Conservation (phyloP, 2,888 invertebrate genomes). For the Synergus japonicus region DNA sequence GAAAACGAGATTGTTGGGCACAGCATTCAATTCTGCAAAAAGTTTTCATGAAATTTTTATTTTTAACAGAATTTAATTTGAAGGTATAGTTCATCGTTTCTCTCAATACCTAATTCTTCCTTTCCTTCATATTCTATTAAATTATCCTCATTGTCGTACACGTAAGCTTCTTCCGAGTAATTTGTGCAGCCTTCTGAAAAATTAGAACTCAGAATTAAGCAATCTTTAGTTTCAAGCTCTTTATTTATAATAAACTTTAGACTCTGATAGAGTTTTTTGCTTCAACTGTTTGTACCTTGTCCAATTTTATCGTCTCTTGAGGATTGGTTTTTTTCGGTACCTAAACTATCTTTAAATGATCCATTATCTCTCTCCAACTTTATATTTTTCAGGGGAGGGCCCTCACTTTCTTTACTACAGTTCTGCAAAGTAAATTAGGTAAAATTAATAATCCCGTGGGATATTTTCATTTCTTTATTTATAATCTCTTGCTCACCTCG, state of each 20-base stretch:
- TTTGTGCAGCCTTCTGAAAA: too few species aligned
- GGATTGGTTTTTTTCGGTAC: neutral
- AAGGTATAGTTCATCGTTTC: too few species aligned
- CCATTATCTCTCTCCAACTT: neutral
- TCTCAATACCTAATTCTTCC: too few species aligned
- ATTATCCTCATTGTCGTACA: too few species aligned
- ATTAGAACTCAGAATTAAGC: too few species aligned
- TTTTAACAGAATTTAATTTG: neutral
- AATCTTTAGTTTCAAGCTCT: too few species aligned
- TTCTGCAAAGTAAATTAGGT: neutral
- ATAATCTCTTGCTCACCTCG: conserved; percentile 51
- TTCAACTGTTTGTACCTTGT: too few species aligned
- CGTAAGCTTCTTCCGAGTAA: too few species aligned
- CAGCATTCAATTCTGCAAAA: conserved; percentile 39
- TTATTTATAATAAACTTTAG: too few species aligned
- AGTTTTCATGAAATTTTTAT: neutral
- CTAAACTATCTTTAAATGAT: neutral
- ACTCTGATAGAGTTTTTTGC: too few species aligned
- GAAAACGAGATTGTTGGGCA: conserved; percentile 41
- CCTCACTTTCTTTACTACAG: neutral
- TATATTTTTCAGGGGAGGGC: neutral
- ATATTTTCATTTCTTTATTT: neutral
- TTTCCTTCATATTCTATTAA: too few species aligned
- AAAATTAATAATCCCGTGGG: too few species aligned
- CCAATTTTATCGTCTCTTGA: neutral